Evolutionary conservation across 1,140 invertebrate genomes (phyloP), one percentile per base, ranked within the genome.

Genomic region (Diabrotica undecimpunctata): DNA sequence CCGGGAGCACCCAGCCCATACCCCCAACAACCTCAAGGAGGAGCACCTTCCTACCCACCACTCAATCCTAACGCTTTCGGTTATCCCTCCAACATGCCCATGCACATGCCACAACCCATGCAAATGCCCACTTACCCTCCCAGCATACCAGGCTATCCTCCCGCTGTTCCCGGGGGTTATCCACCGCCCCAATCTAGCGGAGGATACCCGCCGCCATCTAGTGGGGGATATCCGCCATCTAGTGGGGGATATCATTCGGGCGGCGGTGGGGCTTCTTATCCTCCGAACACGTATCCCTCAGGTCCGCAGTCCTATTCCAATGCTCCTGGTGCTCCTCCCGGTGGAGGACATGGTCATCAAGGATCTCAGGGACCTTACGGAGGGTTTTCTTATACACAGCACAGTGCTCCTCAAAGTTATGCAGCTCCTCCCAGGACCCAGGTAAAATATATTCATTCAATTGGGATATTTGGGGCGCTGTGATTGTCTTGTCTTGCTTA

Each of bases 71-170:
- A 76, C 50, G 72, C 71, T 65, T 66, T 77, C 36, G 77, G 76
- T 11, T 76, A 69, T 54, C 66, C 62, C n/a, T 58, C 70, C n/a
- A 70, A 71, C 54, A 64, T 74, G 0, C 77, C 77, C 2, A 77
- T 78, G 69, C 74, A 74, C 54, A 78, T 78, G 77, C 76, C 77
- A 11, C 72, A 75, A 69, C 74, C 75, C 14, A 72, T 68, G 68
- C 67, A n/a, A 53, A 71, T 69, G 46, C 69, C 69, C 35, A 50
- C 65, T 13, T 71, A 68, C 38, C 64, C 66, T 6, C 64, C 69
- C 9, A 66, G 25, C 55, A 60, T 61, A n/a, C 39, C 39, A 12
- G 53, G 11, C 11, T 62, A 53, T 54, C 60, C 60, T 36, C 36
- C 60, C n/a, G 11, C 53, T 14, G 38, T 35, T 36, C 46, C n/a